Evolutionary conservation across 2,888 invertebrate genomes (phyloP).

Genomic region (Rotaria sp.): DNA sequence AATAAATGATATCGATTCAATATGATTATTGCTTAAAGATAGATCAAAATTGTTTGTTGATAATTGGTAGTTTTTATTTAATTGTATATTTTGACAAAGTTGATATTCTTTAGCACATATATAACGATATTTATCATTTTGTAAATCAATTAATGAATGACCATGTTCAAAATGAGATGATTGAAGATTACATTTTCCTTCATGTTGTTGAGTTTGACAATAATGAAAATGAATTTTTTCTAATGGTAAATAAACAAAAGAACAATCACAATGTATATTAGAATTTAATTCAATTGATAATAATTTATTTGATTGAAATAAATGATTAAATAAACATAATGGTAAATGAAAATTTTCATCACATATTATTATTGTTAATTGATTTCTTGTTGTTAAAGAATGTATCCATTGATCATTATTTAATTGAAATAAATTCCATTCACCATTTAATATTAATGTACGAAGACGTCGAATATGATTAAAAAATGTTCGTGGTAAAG

Average conservation of each 20-base stretch:
- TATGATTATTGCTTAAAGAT: background rate
- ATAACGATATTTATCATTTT: background rate
- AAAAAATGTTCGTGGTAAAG: slow-evolving; percentile 1
- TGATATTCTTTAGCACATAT: background rate
- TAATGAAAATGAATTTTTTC: background rate
- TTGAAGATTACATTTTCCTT: background rate
- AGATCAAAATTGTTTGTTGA: background rate
- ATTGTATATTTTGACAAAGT: background rate
- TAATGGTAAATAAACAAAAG: background rate
- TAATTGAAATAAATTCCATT: background rate
- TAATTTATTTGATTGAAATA: background rate
- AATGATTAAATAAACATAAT: background rate
- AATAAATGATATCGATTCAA: background rate
- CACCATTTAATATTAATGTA: background rate
- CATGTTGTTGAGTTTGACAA: background rate
- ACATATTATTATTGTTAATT: background rate
- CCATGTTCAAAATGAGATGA: background rate
- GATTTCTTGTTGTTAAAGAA: background rate
- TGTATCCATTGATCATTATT: background rate
- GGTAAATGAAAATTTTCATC: background rate
- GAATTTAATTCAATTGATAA: background rate
- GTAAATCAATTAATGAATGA: background rate
- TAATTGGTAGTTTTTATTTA: background rate
- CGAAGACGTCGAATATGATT: background rate
- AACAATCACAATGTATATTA: slow-evolving; percentile 8